A percentile compares a stretch with the other conserved stretches of the same genome.
Conservation (phyloP, 1,140 invertebrate genomes). For the Macrostomum lignano region DNA sequence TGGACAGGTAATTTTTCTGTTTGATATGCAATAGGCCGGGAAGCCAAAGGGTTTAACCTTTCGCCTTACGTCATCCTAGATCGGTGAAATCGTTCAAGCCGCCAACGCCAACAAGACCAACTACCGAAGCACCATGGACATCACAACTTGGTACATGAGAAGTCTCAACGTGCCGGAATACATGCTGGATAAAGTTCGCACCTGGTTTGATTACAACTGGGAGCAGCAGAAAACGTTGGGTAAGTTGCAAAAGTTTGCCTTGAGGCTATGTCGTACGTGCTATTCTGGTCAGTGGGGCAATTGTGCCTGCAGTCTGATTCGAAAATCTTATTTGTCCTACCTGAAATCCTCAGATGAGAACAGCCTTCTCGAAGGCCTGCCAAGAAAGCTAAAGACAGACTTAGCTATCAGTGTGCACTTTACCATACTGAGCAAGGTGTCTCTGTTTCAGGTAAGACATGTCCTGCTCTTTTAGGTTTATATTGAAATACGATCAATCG, state of each 20-base stretch:
- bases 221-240: conserved; percentile 59
- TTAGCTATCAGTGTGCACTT: conserved; percentile 68
- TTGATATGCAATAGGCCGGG: no score
- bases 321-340: conserved; percentile 4
- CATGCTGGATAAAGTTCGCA: conserved; percentile 45
- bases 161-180: conserved; percentile 44
- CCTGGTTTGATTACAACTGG: conserved; percentile 77
- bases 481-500: not conserved
- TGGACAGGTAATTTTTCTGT: conserved; percentile 44
- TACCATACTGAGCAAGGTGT: conserved; percentile 48
- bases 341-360: conserved; percentile 43
- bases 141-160: conserved; percentile 37
- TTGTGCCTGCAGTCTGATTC: not conserved
- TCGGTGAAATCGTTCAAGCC: conserved; percentile 63
- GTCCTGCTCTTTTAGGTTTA: no score
- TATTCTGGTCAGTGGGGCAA: no score
- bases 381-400: conserved; percentile 62
- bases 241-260: conserved; percentile 19
- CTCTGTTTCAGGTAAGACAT: conserved; percentile 46
- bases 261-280: no score
- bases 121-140: conserved; percentile 46
- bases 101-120: conserved; percentile 52
- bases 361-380: conserved; percentile 45
- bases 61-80: conserved; percentile 30
- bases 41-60: no score